These are phyloP conservation scores for Elgaria multicarinata DNA, from an alignment of 2,113 vertebrate genomes.

Conservation along the genomic window DNA sequence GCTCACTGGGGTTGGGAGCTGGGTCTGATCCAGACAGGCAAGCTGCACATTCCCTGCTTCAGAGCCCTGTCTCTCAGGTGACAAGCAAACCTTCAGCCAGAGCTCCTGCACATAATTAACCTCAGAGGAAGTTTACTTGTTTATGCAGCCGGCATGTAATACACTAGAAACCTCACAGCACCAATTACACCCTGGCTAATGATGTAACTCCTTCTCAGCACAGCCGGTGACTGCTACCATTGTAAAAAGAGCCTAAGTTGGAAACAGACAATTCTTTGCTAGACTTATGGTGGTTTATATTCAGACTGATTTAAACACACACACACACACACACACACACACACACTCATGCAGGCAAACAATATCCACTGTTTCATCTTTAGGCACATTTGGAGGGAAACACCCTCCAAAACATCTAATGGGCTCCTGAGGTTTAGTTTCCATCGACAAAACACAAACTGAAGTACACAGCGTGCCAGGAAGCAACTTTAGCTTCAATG, in stretches of 20 bases:
- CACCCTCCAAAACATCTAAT: not conserved
- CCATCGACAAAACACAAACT: constrained; percentile 1
- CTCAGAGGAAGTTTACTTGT: constrained; percentile 31
- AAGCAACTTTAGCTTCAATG: not conserved
- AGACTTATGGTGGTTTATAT: constrained; percentile 2
- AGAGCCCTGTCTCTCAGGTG: constrained; percentile 21
- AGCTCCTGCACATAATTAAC: constrained; percentile 20
- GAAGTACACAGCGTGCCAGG: not conserved
- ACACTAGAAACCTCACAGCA: not conserved
- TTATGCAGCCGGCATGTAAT: constrained; percentile 8
- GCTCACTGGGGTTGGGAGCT: not conserved
- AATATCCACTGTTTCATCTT: not conserved
- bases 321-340: not conserved
- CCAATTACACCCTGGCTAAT: not conserved
- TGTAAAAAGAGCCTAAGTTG: not conserved
- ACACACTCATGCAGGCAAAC: not conserved
- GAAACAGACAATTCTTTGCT: not conserved
- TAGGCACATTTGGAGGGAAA: not conserved
- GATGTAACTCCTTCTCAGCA: constrained; percentile 5
- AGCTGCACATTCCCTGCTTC: constrained; percentile 11
- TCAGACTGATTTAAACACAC: not conserved
- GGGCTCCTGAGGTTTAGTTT: not conserved
- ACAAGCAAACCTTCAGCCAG: not conserved
- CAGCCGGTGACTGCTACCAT: not conserved
- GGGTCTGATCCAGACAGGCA: not conserved